phyloP scores from a whole-genome alignment of 2,888 invertebrate species.

The Synergus laeviventris region DNA sequence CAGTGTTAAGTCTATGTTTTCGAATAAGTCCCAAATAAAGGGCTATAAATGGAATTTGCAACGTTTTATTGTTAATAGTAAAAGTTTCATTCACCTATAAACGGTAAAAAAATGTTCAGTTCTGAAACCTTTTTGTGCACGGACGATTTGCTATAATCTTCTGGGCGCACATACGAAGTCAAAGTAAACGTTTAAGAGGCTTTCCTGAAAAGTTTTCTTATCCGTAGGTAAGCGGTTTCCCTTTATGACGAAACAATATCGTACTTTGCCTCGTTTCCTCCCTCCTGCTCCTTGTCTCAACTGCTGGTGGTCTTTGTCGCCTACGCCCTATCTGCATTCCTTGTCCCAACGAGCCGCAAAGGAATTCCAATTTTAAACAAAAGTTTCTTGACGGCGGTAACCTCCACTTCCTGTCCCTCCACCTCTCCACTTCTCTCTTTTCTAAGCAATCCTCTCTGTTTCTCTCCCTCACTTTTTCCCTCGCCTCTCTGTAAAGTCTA shows the following conservation, averaged over 20 bases:
- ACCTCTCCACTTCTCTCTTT: constrained; percentile 39
- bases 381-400: constrained; percentile 70
- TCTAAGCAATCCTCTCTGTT: constrained; percentile 25
- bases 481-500: constrained; percentile 40
- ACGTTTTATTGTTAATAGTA: no score
- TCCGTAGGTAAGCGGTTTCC: constrained; percentile 56
- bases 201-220: constrained; percentile 55
- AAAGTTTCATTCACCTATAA: no score
- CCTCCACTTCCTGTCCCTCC: constrained; percentile 49
- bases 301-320: constrained; percentile 62
- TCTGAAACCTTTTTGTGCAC: no score
- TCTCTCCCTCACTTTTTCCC: constrained; percentile 36
- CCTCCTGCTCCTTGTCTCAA: constrained; percentile 50
- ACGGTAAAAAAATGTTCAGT: no score
- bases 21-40: no score
- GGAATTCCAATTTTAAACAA: constrained; percentile 73
- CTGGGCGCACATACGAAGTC: constrained; percentile 32
- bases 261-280: constrained; percentile 55
- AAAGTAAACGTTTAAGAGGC: constrained; percentile 40
- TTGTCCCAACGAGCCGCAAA: constrained; percentile 71
- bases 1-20: no score
- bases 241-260: constrained; percentile 67
- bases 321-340: constrained; percentile 70
- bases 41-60: no score
- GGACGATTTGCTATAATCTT: constrained; percentile 36